Conservation (phyloP, 2,113 vertebrate genomes). For the Halcyon malimbica region DNA sequence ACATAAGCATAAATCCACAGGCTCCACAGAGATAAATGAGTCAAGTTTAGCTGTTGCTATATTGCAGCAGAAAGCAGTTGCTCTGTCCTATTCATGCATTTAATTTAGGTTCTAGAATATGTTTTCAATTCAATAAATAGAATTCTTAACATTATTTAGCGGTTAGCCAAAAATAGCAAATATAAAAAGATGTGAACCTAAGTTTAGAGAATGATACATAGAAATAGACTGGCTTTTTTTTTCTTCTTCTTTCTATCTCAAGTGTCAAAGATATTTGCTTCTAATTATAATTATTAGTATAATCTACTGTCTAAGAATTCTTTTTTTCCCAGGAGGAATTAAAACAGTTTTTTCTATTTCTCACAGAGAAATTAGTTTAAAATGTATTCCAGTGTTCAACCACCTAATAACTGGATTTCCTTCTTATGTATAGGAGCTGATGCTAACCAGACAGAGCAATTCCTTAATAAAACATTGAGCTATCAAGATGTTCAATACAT, state of each 20-base stretch:
- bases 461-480: constrained; percentile 57
- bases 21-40: not conserved
- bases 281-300: not conserved
- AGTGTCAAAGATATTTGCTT: not conserved
- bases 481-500: constrained; percentile 81
- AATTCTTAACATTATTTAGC: not conserved
- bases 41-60: not conserved
- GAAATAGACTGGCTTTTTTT: not conserved
- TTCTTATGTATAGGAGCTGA: constrained; percentile 27
- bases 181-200: not conserved
- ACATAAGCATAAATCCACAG: not conserved
- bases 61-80: not conserved
- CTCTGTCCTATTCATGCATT: not conserved
- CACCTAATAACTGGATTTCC: not conserved
- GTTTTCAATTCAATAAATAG: not conserved
- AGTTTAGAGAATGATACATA: not conserved
- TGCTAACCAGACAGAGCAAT: constrained; percentile 29
- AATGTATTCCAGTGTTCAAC: not conserved
- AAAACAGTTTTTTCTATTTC: not conserved
- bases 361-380: not conserved
- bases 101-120: not conserved
- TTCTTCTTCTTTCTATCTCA: not conserved
- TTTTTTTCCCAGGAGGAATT: not conserved
- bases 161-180: not conserved
- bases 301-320: not conserved